Base-by-base conservation (phyloP, 92 coral and sea anemone genomes). In the Palythoa caribaeorum region DNA sequence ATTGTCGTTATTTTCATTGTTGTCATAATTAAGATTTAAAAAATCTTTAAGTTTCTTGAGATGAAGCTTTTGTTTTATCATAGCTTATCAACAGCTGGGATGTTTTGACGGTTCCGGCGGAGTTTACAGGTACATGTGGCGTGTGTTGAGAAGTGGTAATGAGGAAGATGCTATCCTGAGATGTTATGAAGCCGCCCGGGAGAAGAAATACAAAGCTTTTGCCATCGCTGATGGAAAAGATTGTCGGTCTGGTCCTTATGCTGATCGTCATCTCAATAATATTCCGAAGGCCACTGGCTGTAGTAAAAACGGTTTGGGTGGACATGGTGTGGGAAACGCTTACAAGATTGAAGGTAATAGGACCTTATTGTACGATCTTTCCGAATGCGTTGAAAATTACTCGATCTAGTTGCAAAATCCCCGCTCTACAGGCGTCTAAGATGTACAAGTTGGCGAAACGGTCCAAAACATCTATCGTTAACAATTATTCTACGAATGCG, bases 81-180 rank as follows among this genome's bases (percentile, higher is more conserved):
- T 48, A 77, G 83, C 83, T 51, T 77, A 77, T 38, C 65, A 77
- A 20, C 83, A 77, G 20, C 13, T 77, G 37, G 83, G 83, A 14
- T 77, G 83, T 21, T 77, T 48, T 9, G 83, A 77, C 7, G 5
- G 47, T 60, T 77, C n/a, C n/a, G n/a, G n/a, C 68, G 83, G 83
- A 66, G 7, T 48, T 77, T 12, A 77, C n/a, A 77, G 83, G n/a
- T 77, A 77, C 83, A 52, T 77, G 83, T 66, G 51, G 47, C 48
- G 83, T 11, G 83, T 77, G 2, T 17, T 77, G 50, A 77, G 83
- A 35, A 77, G 83, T 9, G 83, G 83, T 1, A 66, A 77, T 66
- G 83, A 77, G 44, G 53, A 66, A 44, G 83, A 77, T 60, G 83
- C 83, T 15, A 77, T 77, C 15, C 69, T 77, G 83, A 54, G 83